Evolutionary conservation across 1,140 invertebrate species (phyloP), one percentile per base, ranked within the genome.

Genomic region (Drusus annulatus): DNA sequence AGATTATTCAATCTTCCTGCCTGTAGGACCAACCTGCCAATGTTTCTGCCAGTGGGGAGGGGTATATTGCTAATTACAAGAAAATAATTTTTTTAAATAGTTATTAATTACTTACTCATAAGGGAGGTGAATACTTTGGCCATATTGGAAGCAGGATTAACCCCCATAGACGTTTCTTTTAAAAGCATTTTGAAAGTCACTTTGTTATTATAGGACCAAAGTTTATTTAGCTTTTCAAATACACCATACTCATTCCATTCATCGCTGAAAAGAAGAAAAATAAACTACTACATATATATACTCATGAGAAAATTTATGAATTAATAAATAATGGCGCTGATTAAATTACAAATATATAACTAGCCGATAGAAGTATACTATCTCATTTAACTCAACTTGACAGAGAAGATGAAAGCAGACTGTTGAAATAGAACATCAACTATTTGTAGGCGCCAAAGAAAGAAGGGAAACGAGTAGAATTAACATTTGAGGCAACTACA

Each of bases 101-200:
- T 28, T 28, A 5, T 28, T 28, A 28, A 62, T 60, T 16, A 73
- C 73, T 75, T 65, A 80, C 79, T 75, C 65, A 69, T 52, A 50
- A 80, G 76, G 21, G 79, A 76, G n/a, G 17, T 10, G 15, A 80
- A 75, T 51, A 68, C 52, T 76, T 73, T 79, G 65, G 51, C 78
- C 5, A n/a, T 10, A 10, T 56, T 54, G 15, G 6, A 31, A 3
- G 17, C 7, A 56, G 62, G 19, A 54, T 52, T n/a, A n/a, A 5
- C 5, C 51, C 36, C 62, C 13, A 63, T 28, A 3, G 21, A 19
- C 50, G 62, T 58, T 21, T 62, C 19, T 16, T 60, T 19, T 17
- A 62, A 23, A 17, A 76, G 28, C 21, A 62, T 63, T 36, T 54
- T 16, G 0, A 73, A 31, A 36, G 52, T 15, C 15, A 73, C 68